These are phyloP conservation scores for Cossypha caffra DNA, from an alignment of 2,797 vertebrate genomes.

Conservation along the genomic window DNA sequence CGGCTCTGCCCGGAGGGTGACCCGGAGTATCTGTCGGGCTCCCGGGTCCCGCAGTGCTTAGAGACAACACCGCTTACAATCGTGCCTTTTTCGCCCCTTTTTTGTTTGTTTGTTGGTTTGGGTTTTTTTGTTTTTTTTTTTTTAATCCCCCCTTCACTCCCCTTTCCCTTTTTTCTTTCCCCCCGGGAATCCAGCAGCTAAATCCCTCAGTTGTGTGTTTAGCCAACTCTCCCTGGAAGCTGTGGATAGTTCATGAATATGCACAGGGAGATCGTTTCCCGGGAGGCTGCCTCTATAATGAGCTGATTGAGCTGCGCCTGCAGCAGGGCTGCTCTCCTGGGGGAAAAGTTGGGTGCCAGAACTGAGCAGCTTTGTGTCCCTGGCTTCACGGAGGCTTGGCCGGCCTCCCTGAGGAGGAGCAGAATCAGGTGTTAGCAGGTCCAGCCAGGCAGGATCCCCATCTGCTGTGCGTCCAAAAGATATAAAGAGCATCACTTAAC, in stretches of 20 bases:
- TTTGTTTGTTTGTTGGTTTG: too few species aligned
- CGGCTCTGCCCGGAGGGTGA: neutral
- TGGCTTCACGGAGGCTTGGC: neutral
- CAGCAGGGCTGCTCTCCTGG: neutral
- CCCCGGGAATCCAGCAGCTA: neutral
- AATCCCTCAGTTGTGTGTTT: neutral
- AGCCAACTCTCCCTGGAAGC: slow-evolving; percentile 41
- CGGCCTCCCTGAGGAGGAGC: neutral
- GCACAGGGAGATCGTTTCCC: slow-evolving; percentile 15
- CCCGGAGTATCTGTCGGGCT: neutral
- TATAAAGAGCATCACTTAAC: neutral
- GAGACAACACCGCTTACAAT: neutral
- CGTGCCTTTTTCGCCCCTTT: accelerated
- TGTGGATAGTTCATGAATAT: slow-evolving; percentile 40
- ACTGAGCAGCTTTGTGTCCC: slow-evolving; percentile 22
- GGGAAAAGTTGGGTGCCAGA: neutral
- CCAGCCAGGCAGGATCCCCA: neutral
- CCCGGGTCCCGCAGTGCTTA: neutral
- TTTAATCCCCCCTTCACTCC: neutral
- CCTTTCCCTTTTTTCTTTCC: too few species aligned
- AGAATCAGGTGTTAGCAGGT: neutral
- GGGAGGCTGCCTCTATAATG: neutral
- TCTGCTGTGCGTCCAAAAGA: neutral
- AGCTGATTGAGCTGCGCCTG: slow-evolving; percentile 12
- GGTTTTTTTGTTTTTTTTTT: too few species aligned